Conservation (phyloP, 1,140 invertebrate species). For the Trachelipus rathkii region DNA sequence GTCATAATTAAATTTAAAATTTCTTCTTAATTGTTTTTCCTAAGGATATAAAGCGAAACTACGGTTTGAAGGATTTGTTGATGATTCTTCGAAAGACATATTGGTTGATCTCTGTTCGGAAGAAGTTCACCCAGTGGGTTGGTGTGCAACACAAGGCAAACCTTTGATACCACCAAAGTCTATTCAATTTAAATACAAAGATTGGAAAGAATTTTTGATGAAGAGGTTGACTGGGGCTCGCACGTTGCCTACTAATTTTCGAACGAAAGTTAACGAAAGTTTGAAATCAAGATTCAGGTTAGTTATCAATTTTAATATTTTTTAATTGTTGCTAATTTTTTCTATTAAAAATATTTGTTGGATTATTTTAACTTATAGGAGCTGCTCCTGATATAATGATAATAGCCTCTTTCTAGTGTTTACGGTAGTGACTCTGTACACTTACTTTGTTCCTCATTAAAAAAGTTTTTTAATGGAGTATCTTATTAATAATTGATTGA, state of each 20-base stretch:
- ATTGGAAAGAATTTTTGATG: constrained; percentile 93
- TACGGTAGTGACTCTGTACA: no score
- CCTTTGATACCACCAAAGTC: constrained; percentile 79
- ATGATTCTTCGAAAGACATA: constrained; percentile 82
- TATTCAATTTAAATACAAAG: constrained; percentile 79
- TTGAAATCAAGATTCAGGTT: constrained; percentile 72
- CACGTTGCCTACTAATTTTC: constrained; percentile 86
- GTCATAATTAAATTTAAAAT: constrained; percentile 11
- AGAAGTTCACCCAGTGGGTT: constrained; percentile 90
- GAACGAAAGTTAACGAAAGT: constrained; percentile 75
- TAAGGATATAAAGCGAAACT: constrained; percentile 56
- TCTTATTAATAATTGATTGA: no score
- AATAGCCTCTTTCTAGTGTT: no score
- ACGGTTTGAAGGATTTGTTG: constrained; percentile 89
- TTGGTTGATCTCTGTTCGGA: constrained; percentile 92
- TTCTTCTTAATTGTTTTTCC: constrained; percentile 22
- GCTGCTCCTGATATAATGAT: no score
- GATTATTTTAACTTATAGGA: background rate
- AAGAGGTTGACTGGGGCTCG: constrained; percentile 84
- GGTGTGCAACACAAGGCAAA: constrained; percentile 92
- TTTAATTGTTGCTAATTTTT: no score
- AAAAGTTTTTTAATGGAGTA: no score
- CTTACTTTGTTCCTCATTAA: no score
- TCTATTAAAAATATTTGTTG: background rate
- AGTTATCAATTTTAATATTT: constrained; percentile 21